Evolutionary conservation across 2,888 invertebrate species (phyloP).

Genomic region (Diarsia dahlii): DNA sequence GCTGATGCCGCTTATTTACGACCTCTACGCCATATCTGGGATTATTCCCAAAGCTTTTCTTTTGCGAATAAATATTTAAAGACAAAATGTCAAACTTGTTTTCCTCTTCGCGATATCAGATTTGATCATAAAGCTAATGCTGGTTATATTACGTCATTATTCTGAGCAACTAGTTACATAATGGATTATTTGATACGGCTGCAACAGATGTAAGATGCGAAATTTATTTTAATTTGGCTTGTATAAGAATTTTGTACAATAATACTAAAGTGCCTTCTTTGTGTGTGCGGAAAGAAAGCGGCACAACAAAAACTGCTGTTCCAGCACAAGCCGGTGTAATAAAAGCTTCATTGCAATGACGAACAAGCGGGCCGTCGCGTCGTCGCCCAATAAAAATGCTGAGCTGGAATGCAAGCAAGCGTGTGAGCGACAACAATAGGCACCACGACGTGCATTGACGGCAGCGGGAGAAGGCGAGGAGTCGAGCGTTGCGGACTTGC

Average conservation of each 20-base stretch:
- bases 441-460: conserved; percentile 73
- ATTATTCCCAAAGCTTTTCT: conserved; percentile 68
- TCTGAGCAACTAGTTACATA: conserved; percentile 15
- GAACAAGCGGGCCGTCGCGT: conserved; percentile 59
- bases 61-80: conserved; percentile 62
- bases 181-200: conserved; percentile 25
- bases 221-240: neutral
- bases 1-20: conserved; percentile 78
- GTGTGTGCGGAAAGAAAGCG: conserved; percentile 27
- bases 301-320: conserved; percentile 50
- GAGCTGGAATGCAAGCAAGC: conserved; percentile 77
- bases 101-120: conserved; percentile 19
- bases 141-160: conserved; percentile 25
- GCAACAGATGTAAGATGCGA: conserved; percentile 4
- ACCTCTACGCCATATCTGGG: conserved; percentile 74
- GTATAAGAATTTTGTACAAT: neutral
- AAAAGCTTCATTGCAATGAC: conserved; percentile 71
- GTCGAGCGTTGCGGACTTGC: conserved; percentile 74
- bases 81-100: conserved; percentile 20
- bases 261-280: neutral
- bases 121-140: conserved; percentile 15
- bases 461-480: conserved; percentile 64
- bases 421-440: conserved; percentile 77
- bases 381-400: conserved; percentile 72
- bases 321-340: conserved; percentile 59